Percentiles rank a stretch among this genome's conserved stretches.
These are phyloP conservation scores for Microcebus griseorufus DNA, from an alignment of 2,113 vertebrate species.

Conservation along the genomic window DNA sequence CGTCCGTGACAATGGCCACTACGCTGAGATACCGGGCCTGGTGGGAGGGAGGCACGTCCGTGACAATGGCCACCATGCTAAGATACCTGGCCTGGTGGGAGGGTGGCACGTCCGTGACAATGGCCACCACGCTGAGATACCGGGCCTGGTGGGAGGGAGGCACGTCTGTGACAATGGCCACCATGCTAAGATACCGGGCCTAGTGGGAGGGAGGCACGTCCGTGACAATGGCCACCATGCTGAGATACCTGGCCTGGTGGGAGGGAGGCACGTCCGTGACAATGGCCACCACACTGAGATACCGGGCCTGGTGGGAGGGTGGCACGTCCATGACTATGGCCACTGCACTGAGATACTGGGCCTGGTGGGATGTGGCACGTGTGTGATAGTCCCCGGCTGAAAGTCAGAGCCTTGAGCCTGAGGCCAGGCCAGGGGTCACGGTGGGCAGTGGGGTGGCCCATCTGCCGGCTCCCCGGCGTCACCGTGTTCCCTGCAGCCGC, in stretches of 20 bases:
- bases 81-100: too few relatives aligned
- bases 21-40: too few relatives aligned
- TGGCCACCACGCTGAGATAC: too few relatives aligned
- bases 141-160: too few relatives aligned
- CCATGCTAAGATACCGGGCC: too few relatives aligned
- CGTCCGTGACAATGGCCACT: background rate
- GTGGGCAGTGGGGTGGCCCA: too few relatives aligned
- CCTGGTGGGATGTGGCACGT: background rate
- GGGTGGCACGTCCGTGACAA: too few relatives aligned
- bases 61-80: rapidly evolving
- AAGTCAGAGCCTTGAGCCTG: background rate
- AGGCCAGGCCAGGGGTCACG: too few relatives aligned
- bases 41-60: background rate
- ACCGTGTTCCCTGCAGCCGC: background rate
- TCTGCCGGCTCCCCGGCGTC: rapidly evolving
- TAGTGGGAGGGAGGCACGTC: background rate
- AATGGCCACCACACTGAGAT: rapidly evolving
- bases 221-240: background rate
- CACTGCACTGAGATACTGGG: too few relatives aligned
- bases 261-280: background rate
- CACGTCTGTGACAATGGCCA: background rate
- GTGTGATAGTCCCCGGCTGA: background rate
- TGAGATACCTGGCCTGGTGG: too few relatives aligned
- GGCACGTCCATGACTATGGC: background rate
- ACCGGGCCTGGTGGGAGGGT: too few relatives aligned